Conservation (phyloP, 1,140 invertebrate genomes). For the Plectrocnemia conspersa region DNA sequence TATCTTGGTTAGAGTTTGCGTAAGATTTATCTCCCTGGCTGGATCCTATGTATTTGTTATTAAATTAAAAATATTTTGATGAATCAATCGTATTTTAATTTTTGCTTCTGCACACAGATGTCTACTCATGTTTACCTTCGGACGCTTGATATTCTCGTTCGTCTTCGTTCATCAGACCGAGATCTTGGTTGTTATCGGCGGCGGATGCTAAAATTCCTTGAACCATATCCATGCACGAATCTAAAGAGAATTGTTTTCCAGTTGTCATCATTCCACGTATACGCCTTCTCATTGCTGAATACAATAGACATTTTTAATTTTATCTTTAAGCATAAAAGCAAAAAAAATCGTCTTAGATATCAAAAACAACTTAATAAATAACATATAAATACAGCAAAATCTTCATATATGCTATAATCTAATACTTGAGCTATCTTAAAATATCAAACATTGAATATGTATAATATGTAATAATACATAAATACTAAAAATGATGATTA, state of each 20-base stretch:
- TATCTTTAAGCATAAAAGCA: too few species aligned
- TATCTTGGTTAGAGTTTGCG: constrained; percentile 44
- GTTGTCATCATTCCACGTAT: constrained; percentile 83
- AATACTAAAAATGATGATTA: too few species aligned
- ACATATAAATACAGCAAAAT: too few species aligned
- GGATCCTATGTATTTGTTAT: constrained; percentile 40
- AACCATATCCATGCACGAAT: constrained; percentile 88
- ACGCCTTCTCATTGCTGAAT: constrained; percentile 70
- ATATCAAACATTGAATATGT: too few species aligned
- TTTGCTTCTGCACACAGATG: too few species aligned
- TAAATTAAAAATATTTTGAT: not conserved
- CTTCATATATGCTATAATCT: too few species aligned
- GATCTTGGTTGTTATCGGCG: constrained; percentile 39
- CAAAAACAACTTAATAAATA: too few species aligned
- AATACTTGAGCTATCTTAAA: too few species aligned
- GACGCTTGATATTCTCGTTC: constrained; percentile 41
- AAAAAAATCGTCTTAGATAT: too few species aligned
- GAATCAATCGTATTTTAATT: not conserved
- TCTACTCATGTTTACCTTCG: constrained; percentile 25
- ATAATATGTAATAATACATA: too few species aligned
- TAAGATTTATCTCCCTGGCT: constrained; percentile 47
- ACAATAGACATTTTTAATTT: too few species aligned
- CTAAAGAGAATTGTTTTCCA: constrained; percentile 79
- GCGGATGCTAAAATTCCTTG: constrained; percentile 55
- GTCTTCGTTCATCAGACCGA: constrained; percentile 59